Percentiles rank a stretch among this genome's conserved stretches.
Conservation (phyloP, 2,888 invertebrate genomes). For the Ophion ventricosus region DNA sequence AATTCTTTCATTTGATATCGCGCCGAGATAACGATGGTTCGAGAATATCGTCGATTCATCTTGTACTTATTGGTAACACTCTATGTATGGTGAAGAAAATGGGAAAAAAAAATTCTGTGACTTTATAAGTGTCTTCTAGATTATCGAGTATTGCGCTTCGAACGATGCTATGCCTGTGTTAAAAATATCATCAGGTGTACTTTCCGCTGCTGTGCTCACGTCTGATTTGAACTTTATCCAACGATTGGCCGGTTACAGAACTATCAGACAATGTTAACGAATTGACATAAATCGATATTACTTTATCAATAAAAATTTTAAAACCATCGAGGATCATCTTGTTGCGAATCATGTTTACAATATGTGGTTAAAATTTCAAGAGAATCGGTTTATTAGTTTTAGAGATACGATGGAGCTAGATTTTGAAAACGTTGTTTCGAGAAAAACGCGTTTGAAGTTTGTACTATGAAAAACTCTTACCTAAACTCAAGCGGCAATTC, state of each 20-base stretch:
- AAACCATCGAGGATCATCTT: no score
- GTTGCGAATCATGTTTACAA: no score
- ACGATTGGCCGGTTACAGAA: conserved; percentile 13
- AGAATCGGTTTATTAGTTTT: no score
- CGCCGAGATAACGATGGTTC: background rate
- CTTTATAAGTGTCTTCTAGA: conserved; percentile 17
- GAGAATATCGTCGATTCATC: background rate
- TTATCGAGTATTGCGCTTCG: conserved; percentile 5
- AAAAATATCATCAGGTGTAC: conserved; percentile 38
- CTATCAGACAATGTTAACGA: background rate
- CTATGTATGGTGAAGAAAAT: background rate
- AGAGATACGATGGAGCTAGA: no score
- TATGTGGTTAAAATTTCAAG: no score
- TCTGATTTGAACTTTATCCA: conserved; percentile 11
- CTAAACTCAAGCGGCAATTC: no score
- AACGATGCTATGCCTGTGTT: background rate
- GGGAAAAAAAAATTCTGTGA: background rate
- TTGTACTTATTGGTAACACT: background rate
- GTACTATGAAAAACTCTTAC: no score
- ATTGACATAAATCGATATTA: background rate
- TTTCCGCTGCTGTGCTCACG: background rate
- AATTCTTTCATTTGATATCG: background rate
- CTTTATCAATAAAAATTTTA: no score
- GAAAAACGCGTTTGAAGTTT: no score
- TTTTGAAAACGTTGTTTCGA: no score